These are phyloP conservation scores for Neodon shergylaensis DNA, from an alignment of 2,113 vertebrate genomes.

Conservation along the genomic window DNA sequence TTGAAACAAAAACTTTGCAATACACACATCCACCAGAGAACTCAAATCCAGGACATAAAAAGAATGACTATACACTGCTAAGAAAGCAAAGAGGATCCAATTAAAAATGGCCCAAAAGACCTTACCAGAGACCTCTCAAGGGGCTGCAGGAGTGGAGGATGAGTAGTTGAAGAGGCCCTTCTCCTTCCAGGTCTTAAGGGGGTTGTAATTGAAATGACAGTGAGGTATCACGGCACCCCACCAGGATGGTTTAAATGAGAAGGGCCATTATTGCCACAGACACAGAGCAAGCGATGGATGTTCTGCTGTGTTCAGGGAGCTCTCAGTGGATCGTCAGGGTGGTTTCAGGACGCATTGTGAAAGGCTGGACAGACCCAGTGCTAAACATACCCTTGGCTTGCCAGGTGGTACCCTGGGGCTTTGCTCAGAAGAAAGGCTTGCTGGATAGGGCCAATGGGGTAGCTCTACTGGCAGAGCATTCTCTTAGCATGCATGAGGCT, in stretches of 20 bases:
- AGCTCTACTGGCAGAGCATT: neutral
- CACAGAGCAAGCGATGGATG: rapidly evolving
- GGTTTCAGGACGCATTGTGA: neutral
- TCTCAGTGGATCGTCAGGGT: neutral
- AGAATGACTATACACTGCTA: neutral
- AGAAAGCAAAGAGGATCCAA: neutral
- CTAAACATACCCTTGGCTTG: neutral
- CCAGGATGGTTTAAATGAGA: neutral
- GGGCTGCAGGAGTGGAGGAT: neutral
- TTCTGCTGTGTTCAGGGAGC: neutral
- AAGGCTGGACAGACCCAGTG: neutral
- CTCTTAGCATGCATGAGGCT: neutral
- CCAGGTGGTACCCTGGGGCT: neutral
- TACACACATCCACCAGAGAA: neutral
- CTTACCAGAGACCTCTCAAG: neutral
- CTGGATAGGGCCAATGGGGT: neutral
- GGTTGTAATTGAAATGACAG: neutral
- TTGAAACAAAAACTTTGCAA: neutral
- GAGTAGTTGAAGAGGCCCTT: neutral
- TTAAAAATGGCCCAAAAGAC: neutral
- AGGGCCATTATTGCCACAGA: neutral
- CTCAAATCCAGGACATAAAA: neutral
- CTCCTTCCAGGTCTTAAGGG: neutral
- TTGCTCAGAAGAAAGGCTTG: neutral
- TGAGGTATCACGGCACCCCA: rapidly evolving